A percentile compares a stretch with the other conserved stretches of the same genome.
phyloP scores from a whole-genome alignment of 2,797 vertebrate species.

The Monodelphis domestica region DNA sequence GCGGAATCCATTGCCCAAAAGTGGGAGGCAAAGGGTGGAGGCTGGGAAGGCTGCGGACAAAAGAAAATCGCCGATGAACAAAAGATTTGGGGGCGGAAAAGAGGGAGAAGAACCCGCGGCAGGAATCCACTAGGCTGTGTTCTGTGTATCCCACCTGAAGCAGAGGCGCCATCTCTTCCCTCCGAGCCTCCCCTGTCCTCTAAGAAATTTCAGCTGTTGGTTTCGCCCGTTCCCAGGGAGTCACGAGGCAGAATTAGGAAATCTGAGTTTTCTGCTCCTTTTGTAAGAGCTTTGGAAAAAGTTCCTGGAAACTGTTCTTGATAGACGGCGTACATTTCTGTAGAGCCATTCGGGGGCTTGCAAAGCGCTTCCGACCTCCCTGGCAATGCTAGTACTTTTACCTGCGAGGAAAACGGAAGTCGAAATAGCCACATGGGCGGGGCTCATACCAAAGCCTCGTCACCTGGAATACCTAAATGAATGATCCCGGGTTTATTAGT shows the following conservation, averaged over 20 bases:
- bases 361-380: background rate
- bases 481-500: too few species aligned
- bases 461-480: too few species aligned
- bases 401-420: background rate
- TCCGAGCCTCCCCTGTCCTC: background rate
- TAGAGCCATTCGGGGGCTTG: background rate
- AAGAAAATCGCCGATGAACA: too few species aligned
- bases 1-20: background rate
- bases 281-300: background rate
- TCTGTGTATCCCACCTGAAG: background rate
- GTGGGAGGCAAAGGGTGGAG: background rate
- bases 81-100: background rate
- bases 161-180: background rate
- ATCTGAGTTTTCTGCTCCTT: fast-evolving
- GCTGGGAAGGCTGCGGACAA: background rate
- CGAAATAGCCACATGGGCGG: too few species aligned
- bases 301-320: background rate
- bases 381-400: too few species aligned
- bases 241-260: background rate
- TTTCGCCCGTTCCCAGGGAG: background rate
- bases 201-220: background rate
- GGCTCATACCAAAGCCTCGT: too few species aligned
- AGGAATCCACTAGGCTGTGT: background rate
- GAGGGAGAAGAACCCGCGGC: fast-evolving
- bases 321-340: background rate